Evolutionary conservation across 2,888 invertebrate genomes (phyloP).

Genomic region (Conomelus anceps): DNA sequence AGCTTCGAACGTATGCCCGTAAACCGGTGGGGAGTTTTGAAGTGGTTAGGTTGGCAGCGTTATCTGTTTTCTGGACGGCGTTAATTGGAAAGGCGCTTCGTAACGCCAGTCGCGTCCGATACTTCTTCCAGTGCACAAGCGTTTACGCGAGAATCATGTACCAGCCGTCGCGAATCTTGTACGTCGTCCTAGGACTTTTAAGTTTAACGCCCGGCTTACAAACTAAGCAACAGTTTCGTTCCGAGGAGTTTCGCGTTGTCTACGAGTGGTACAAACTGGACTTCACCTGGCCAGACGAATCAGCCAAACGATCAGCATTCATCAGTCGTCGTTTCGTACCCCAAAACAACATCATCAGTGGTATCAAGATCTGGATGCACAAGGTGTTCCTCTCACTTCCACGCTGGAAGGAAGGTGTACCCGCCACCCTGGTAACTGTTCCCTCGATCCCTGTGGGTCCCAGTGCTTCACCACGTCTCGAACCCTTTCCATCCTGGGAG

Average conservation of each 20-base stretch:
- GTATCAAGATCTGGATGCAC: conserved; percentile 59
- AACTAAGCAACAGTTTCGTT: background rate
- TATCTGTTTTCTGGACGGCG: too few species aligned
- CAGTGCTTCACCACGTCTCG: conserved; percentile 42
- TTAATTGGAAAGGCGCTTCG: background rate
- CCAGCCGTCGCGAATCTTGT: background rate
- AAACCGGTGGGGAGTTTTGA: background rate
- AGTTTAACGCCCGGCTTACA: background rate
- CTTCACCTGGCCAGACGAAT: conserved; percentile 58
- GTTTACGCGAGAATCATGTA: too few species aligned
- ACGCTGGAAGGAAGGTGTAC: conserved; percentile 62
- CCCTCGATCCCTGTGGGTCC: conserved; percentile 23
- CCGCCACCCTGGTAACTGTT: conserved; percentile 54
- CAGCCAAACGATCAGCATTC: conserved; percentile 49
- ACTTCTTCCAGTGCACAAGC: background rate
- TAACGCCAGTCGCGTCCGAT: background rate
- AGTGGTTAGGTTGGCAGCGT: background rate
- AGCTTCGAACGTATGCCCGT: too few species aligned
- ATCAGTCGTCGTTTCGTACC: conserved; percentile 55
- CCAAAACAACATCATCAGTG: conserved; percentile 60
- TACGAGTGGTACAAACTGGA: conserved; percentile 68
- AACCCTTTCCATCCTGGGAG: conserved; percentile 65
- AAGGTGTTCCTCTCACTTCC: conserved; percentile 62
- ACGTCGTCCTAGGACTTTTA: background rate
- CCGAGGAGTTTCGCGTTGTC: conserved; percentile 51